phyloP scores from a whole-genome alignment of 2,113 vertebrate species.

The Nothoprocta pentlandii region DNA sequence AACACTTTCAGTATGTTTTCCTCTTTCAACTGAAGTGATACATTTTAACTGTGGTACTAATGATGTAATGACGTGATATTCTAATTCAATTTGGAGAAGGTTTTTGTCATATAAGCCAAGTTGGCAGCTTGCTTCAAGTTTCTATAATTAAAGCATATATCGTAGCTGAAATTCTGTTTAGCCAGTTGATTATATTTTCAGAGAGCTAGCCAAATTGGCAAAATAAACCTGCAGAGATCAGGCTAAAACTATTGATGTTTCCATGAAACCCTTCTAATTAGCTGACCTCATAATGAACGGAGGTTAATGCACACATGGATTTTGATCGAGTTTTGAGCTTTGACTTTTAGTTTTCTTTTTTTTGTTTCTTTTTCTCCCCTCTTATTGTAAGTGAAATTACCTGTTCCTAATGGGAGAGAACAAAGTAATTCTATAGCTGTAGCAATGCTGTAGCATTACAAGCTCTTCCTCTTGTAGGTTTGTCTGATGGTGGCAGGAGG shows the following conservation, averaged over 20 bases:
- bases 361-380: not conserved
- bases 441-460: not conserved
- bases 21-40: constrained; percentile 5
- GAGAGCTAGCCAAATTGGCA: not conserved
- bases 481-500: constrained; percentile 20
- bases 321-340: not conserved
- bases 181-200: constrained; percentile 33
- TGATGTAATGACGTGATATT: not conserved
- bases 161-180: constrained; percentile 50
- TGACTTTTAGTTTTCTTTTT: not conserved
- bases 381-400: not conserved
- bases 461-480: not conserved
- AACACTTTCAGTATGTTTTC: not conserved
- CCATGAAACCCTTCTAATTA: constrained; percentile 27
- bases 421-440: not conserved
- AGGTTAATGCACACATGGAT: not conserved
- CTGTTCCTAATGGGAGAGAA: not conserved
- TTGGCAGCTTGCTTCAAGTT: constrained; percentile 37
- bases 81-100: constrained; percentile 26
- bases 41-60: constrained; percentile 33
- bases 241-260: constrained; percentile 12
- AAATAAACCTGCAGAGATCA: not conserved
- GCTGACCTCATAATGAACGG: not conserved
- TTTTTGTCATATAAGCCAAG: constrained; percentile 13
- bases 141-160: constrained; percentile 56